These are phyloP conservation scores for Brachionus sp. DNA, from an alignment of 1,140 invertebrate genomes.

Conservation along the genomic window DNA sequence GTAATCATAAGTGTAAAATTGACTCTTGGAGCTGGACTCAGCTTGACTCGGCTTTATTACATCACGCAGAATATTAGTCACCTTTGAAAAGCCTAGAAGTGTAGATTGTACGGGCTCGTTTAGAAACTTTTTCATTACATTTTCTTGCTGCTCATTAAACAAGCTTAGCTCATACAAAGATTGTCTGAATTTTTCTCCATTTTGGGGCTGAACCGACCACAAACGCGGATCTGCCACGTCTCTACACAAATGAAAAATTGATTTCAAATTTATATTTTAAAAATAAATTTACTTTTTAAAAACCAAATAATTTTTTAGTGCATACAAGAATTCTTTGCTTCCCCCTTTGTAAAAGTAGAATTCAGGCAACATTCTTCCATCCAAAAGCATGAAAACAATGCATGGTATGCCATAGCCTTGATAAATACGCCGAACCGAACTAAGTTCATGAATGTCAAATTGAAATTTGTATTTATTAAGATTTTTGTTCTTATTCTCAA, in stretches of 20 bases:
- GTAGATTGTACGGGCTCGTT: slow-evolving; percentile 74
- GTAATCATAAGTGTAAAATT: slow-evolving; percentile 62
- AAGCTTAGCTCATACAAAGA: slow-evolving; percentile 80
- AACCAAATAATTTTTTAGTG: slow-evolving; percentile 58
- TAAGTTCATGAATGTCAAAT: slow-evolving; percentile 61
- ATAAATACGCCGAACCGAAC: slow-evolving; percentile 58
- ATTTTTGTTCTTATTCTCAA: slow-evolving; percentile 51
- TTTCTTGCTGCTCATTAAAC: slow-evolving; percentile 66
- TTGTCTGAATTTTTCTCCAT: slow-evolving; percentile 69
- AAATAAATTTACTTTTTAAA: slow-evolving; percentile 57
- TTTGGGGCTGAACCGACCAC: slow-evolving; percentile 68
- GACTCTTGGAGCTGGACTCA: slow-evolving; percentile 57
- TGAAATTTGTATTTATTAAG: slow-evolving; percentile 55
- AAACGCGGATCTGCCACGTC: slow-evolving; percentile 69
- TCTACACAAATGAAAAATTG: slow-evolving; percentile 58
- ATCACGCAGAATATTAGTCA: slow-evolving; percentile 67
- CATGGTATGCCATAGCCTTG: slow-evolving; percentile 56
- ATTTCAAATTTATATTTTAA: not conserved
- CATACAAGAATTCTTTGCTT: slow-evolving; percentile 71
- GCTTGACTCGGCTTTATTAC: slow-evolving; percentile 49
- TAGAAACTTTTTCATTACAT: slow-evolving; percentile 59
- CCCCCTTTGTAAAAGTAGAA: slow-evolving; percentile 81
- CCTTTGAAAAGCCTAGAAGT: slow-evolving; percentile 75
- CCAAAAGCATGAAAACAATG: slow-evolving; percentile 62
- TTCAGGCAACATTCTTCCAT: slow-evolving; percentile 71